These are phyloP conservation scores for Halotydeus destructor DNA, from an alignment of 1,140 invertebrate species.

Conservation along the genomic window DNA sequence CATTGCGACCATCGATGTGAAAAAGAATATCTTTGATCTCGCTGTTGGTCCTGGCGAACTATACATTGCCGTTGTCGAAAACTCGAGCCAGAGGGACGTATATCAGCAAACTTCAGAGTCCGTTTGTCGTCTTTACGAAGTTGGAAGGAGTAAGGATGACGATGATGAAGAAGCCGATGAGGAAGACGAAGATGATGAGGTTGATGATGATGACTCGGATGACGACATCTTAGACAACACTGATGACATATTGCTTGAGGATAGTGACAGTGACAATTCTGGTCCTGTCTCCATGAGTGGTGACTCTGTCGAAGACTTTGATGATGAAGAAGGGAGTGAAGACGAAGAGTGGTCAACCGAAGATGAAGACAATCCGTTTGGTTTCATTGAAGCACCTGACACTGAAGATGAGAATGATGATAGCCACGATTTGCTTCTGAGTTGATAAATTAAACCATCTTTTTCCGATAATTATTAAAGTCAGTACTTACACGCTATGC, in stretches of 20 bases:
- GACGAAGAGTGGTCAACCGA: slow-evolving; percentile 5
- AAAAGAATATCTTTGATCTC: slow-evolving; percentile 33
- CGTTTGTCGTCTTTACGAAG: slow-evolving; percentile 30
- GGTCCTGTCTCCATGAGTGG: not conserved
- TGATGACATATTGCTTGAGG: slow-evolving; percentile 20
- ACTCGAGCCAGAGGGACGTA: slow-evolving; percentile 21
- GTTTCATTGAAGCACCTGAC: slow-evolving; percentile 9
- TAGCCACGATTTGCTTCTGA: too few relatives aligned
- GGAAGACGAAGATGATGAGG: slow-evolving; percentile 19
- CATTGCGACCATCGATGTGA: slow-evolving; percentile 75
- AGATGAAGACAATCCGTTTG: not conserved
- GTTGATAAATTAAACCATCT: too few relatives aligned
- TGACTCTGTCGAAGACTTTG: slow-evolving; percentile 7
- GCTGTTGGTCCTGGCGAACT: slow-evolving; percentile 33
- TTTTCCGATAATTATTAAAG: too few relatives aligned
- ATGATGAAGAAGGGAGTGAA: slow-evolving; percentile 17
- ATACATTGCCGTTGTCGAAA: slow-evolving; percentile 36
- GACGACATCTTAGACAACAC: slow-evolving; percentile 17
- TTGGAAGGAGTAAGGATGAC: slow-evolving; percentile 27
- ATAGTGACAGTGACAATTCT: slow-evolving; percentile 9
- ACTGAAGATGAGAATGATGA: slow-evolving; percentile 15
- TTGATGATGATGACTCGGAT: slow-evolving; percentile 13
- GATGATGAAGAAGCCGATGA: slow-evolving; percentile 29
- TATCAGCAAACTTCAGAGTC: slow-evolving; percentile 21
- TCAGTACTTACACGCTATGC: too few relatives aligned